phyloP scores from a whole-genome alignment of 2,113 vertebrate species.

The Barnardius zonarius region DNA sequence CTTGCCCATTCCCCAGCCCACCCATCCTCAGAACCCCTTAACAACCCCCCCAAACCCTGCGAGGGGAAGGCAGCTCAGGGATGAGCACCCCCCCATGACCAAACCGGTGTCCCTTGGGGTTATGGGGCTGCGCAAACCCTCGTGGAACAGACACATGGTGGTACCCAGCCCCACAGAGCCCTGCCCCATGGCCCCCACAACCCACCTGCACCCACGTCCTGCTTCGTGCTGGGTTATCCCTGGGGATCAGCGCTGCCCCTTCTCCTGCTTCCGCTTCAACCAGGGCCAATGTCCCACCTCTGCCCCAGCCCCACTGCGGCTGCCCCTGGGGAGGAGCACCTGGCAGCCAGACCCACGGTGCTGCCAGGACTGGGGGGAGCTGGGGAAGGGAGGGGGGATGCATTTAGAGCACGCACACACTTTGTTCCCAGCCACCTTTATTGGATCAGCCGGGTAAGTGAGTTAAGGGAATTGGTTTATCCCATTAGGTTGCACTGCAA shows the following conservation, averaged over 20 bases:
- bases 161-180: not conserved
- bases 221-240: not conserved
- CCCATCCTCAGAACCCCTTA: not conserved
- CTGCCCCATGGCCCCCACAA: not conserved
- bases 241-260: not conserved
- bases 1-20: not conserved
- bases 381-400: not conserved
- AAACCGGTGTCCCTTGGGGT: not conserved
- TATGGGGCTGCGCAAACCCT: not conserved
- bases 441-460: slow-evolving; percentile 53
- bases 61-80: rapidly evolving
- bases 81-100: not conserved
- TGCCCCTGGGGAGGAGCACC: not conserved
- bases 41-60: not conserved
- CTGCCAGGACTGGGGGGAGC: not conserved
- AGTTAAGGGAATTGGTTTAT: slow-evolving; percentile 62
- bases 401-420: slow-evolving; percentile 30
- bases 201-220: not conserved
- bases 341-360: not conserved
- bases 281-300: not conserved
- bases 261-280: not conserved
- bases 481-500: slow-evolving; percentile 22
- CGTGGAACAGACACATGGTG: rapidly evolving
- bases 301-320: not conserved
- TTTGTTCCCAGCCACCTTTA: slow-evolving; percentile 62